Base-by-base conservation (phyloP, 92 coral and sea anemone species). In the Parazoanthus darwini region DNA sequence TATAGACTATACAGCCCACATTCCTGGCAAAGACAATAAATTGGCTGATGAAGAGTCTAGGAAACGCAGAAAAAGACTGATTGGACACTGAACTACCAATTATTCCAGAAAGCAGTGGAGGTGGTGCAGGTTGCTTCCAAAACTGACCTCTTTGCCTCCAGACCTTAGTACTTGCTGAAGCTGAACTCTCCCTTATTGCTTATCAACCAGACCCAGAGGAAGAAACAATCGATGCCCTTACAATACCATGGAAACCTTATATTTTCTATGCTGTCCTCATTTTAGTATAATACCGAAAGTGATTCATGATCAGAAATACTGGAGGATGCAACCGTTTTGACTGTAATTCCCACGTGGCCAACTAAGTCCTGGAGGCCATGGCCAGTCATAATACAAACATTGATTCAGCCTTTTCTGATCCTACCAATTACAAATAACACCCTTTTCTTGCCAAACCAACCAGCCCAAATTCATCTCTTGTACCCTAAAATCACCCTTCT, bases 121-220 rank as follows among this genome's bases (percentile, higher is more conserved):
- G 50, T 76, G 77, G 39, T 87, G 5, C 38, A 78, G 5, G 65
- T 89, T 54, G 65, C 14, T 39, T 86, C 94, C 42, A 23, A 80
- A 37, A 86, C 77, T 87, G 89, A 90, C 78, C 67, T 86, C 72
- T 89, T 92, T 92, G 90, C 90, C 33, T 85, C 88, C 59, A 77
- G 90, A 68, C 46, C 86, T 37, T 82, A 74, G 81, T 73, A 79
- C 82, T 59, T 81, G 67, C 44, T 89, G 42, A 86, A 79, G 51
- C 92, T 29, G 33, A 29, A 29, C 33, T 29, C 33, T 29, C 33
- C 76, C 25, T 89, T 85, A 75, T 84, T 63, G 88, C 92, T 1
- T 89, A 90, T 77, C 91, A 89, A 63, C 92, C 94, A 50, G 90
- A 89, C 54, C 90, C 94, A 18, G 91, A 82, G 25, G 94, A 92